These are phyloP conservation scores for Notolepis coatsorum DNA, from an alignment of 2,797 vertebrate genomes.

Conservation along the genomic window DNA sequence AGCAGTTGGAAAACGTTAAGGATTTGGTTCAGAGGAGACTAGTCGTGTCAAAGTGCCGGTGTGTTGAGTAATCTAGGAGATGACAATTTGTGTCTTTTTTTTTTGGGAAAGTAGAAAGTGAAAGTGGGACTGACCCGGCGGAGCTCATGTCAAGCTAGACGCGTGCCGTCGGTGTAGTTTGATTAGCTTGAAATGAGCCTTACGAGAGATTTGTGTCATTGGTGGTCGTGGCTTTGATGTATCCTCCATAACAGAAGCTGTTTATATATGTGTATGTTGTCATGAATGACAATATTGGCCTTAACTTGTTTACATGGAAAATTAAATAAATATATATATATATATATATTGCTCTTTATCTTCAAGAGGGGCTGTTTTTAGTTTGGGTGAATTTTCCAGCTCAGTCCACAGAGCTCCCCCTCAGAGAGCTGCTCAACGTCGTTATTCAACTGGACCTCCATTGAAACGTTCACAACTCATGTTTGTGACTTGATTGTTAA, in stretches of 20 bases:
- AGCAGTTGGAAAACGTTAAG: constrained; percentile 19
- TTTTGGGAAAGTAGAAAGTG: constrained; percentile 2
- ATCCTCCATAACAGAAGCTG: constrained; percentile 33
- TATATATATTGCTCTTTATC: constrained; percentile 43
- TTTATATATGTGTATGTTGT: constrained; percentile 49
- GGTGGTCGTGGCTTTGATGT: constrained; percentile 47
- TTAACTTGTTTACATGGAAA: constrained; percentile 78
- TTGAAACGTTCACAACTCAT: background rate
- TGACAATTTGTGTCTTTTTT: constrained; percentile 4
- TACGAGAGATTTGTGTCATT: constrained; percentile 48
- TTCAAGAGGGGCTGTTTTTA: constrained; percentile 48
- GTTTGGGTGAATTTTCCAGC: constrained; percentile 43
- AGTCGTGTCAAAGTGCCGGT: constrained; percentile 5
- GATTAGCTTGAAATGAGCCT: constrained; percentile 43
- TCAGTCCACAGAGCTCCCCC: constrained; percentile 9
- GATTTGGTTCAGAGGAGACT: background rate
- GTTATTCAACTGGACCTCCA: constrained; percentile 19
- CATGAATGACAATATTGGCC: constrained; percentile 60
- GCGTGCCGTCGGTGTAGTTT: constrained; percentile 4
- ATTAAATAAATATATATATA: too few species aligned
- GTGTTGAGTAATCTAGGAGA: constrained; percentile 1
- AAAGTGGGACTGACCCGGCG: constrained; percentile 14
- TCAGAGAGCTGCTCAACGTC: too few species aligned
- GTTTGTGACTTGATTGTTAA: background rate
- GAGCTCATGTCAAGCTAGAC: constrained; percentile 30